A percentile compares a stretch with the other conserved stretches of the same genome.
Evolutionary conservation across 2,113 vertebrate genomes (phyloP).

Genomic region (Notiomystis cincta): DNA sequence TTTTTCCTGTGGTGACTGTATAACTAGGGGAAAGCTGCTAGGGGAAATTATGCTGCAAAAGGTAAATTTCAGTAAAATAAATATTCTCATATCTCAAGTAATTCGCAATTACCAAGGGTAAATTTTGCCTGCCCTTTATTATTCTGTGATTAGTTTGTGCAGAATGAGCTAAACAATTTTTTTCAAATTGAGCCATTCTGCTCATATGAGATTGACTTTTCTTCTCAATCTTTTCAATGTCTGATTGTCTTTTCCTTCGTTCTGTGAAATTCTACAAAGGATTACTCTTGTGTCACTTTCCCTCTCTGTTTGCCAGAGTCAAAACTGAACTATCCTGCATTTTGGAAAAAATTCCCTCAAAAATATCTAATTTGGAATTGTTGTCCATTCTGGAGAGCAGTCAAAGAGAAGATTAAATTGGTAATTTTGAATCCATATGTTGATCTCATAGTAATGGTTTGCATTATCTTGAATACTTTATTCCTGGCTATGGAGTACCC

Average conservation of each 20-base stretch:
- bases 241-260: background rate
- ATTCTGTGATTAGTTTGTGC: background rate
- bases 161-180: background rate
- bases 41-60: background rate
- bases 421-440: conserved; percentile 89
- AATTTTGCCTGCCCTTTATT: background rate
- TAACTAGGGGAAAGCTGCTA: background rate
- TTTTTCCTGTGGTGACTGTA: background rate
- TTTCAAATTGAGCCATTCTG: background rate
- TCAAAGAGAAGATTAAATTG: conserved; percentile 80
- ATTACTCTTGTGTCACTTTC: background rate
- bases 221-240: background rate
- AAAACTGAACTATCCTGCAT: conserved; percentile 79
- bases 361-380: conserved; percentile 90
- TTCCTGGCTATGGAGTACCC: conserved; percentile 91
- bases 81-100: background rate
- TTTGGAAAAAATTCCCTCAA: conserved; percentile 76
- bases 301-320: conserved; percentile 73
- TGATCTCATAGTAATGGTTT: conserved; percentile 87
- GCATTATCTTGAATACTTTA: conserved; percentile 89
- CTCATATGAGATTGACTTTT: background rate
- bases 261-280: background rate
- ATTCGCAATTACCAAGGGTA: background rate
- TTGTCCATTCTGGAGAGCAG: conserved; percentile 76
- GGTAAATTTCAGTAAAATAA: background rate